Percentiles rank a stretch among this genome's conserved stretches.
phyloP scores from a whole-genome alignment of 2,888 invertebrate genomes.

The Dysmachus trigonus region DNA sequence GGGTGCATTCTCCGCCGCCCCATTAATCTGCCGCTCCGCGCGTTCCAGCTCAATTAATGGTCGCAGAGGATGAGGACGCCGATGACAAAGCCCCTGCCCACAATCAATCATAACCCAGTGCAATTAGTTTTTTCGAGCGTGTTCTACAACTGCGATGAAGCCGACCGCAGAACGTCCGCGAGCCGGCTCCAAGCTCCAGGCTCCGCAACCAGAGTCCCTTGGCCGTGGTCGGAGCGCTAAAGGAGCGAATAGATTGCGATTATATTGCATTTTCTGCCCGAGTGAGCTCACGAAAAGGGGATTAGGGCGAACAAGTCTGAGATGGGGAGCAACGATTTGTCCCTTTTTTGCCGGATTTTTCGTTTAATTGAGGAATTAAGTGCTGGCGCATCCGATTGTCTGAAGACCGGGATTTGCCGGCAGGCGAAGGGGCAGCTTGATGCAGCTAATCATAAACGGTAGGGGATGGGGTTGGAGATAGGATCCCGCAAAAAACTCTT shows the following conservation, averaged over 20 bases:
- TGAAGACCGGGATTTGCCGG: not conserved
- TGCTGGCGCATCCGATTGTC: not conserved
- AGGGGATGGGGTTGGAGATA: not conserved
- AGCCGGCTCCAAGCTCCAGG: not conserved
- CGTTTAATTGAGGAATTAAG: constrained; percentile 30
- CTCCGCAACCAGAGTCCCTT: not conserved
- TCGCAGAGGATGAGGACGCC: not conserved
- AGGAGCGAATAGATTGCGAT: constrained; percentile 6
- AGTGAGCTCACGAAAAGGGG: constrained; percentile 17
- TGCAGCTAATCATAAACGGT: not conserved
- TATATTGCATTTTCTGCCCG: constrained; percentile 27
- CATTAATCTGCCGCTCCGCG: not conserved
- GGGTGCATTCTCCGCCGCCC: not conserved
- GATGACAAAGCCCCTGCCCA: not conserved
- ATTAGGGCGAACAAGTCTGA: constrained; percentile 4
- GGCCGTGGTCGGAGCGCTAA: not conserved
- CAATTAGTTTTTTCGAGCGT: constrained; percentile 15
- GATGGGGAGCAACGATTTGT: not conserved
- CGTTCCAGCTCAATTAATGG: not conserved
- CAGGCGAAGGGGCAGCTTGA: not conserved
- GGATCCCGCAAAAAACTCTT: not conserved
- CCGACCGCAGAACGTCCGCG: not conserved
- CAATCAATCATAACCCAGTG: constrained; percentile 37
- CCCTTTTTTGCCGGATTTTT: not conserved
- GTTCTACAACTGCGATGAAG: not conserved